Percentiles rank a stretch among this genome's conserved stretches.
Conservation (phyloP, 2,888 invertebrate genomes). For the Tigriopus californicus region DNA sequence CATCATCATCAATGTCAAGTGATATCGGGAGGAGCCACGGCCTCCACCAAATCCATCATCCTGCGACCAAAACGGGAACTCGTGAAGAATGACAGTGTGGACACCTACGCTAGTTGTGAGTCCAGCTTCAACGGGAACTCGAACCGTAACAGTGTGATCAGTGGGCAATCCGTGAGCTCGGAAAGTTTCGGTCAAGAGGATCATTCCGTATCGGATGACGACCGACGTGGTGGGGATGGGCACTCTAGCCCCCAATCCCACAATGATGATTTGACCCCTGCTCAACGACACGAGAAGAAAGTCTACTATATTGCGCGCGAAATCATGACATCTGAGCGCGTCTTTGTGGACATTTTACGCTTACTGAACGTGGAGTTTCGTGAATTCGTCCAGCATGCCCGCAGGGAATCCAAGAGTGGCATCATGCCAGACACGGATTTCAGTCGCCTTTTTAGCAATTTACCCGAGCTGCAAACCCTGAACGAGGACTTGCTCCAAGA, state of each 20-base stretch:
- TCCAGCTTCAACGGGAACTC: neutral
- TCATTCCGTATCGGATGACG: slow-evolving; percentile 3
- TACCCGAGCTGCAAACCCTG: slow-evolving; percentile 34
- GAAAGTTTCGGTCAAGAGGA: neutral
- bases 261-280: neutral
- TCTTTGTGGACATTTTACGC: slow-evolving; percentile 35
- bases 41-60: no score
- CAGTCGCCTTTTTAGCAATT: slow-evolving; percentile 32
- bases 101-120: neutral
- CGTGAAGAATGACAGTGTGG: neutral
- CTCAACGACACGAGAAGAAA: slow-evolving; percentile 24
- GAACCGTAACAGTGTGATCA: slow-evolving; percentile 12
- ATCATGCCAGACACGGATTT: slow-evolving; percentile 28
- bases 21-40: no score
- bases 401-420: slow-evolving; percentile 25
- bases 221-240: neutral
- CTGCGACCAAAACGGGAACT: neutral
- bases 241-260: neutral
- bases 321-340: slow-evolving; percentile 35
- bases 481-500: slow-evolving; percentile 35
- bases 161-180: slow-evolving; percentile 2
- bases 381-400: slow-evolving; percentile 23
- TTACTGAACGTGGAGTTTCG: slow-evolving; percentile 35
- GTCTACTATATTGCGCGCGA: slow-evolving; percentile 34
- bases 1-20: no score